These are phyloP conservation scores for Aelia acuminata DNA, from an alignment of 2,888 invertebrate species.

Conservation along the genomic window DNA sequence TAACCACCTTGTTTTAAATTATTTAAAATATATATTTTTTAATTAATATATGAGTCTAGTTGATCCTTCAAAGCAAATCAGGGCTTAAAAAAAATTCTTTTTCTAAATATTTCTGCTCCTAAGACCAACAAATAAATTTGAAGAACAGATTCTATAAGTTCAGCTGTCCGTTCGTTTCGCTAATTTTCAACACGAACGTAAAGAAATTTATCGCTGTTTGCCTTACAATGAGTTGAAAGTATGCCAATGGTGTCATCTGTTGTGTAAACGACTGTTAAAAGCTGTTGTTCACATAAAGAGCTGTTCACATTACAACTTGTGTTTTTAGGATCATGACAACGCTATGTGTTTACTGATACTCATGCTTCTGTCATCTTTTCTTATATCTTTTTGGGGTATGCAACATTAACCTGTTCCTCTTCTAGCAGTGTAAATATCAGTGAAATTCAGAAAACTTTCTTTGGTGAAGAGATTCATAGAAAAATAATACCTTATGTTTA, in stretches of 20 bases:
- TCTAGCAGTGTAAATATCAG: neutral
- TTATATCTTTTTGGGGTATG: neutral
- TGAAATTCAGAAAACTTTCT: neutral
- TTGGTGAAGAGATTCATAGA: neutral
- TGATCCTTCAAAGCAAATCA: no score
- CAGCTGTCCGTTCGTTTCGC: neutral
- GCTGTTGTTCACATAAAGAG: neutral
- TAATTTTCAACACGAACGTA: neutral
- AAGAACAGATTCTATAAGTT: no score
- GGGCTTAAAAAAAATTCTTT: no score
- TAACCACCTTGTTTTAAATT: no score
- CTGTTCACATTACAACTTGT: neutral
- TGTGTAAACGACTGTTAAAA: neutral
- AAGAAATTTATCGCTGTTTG: neutral
- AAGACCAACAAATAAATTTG: no score
- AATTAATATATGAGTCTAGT: no score
- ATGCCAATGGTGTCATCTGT: slow-evolving; percentile 15
- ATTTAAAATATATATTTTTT: no score
- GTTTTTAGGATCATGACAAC: neutral
- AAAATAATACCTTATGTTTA: no score
- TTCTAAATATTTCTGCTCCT: no score
- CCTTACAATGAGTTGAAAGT: slow-evolving; percentile 1
- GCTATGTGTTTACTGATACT: neutral
- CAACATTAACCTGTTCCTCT: neutral
- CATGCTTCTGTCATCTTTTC: neutral